Evolutionary conservation across 2,113 vertebrate species (phyloP).

Genomic region (Cyanoderma ruficeps): DNA sequence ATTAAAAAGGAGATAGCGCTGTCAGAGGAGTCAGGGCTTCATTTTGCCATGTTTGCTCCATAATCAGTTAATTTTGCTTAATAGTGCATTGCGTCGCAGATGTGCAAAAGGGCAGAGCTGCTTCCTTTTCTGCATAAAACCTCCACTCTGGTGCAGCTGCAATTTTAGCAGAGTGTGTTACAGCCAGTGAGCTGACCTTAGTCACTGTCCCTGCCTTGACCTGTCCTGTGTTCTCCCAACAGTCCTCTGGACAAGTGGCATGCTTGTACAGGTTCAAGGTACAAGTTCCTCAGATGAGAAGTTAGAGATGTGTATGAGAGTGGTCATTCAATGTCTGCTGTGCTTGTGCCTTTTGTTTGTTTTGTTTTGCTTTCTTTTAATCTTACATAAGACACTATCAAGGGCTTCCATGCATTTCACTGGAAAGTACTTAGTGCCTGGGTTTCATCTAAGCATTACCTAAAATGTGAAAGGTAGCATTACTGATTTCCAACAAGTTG

Average conservation of each 20-base stretch:
- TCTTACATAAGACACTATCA: neutral
- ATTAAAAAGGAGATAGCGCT: neutral
- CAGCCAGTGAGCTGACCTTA: neutral
- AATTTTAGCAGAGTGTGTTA: neutral
- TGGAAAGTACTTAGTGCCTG: neutral
- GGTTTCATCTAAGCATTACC: neutral
- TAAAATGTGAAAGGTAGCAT: neutral
- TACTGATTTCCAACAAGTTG: neutral
- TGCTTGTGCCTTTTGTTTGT: neutral
- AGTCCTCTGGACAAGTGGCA: neutral
- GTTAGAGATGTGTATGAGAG: neutral
- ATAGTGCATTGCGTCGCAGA: neutral
- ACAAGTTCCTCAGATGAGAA: neutral
- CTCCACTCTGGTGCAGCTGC: neutral
- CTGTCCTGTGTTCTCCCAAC: neutral
- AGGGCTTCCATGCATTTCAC: neutral
- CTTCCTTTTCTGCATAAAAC: neutral
- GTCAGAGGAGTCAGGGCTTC: constrained; percentile 27
- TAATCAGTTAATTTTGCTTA: constrained; percentile 64
- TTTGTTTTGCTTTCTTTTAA: neutral
- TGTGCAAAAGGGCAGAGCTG: neutral
- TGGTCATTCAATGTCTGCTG: neutral
- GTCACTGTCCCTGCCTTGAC: neutral
- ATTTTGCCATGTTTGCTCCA: constrained; percentile 25
- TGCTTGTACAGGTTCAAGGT: neutral